Evolutionary conservation across 2,888 invertebrate species (phyloP).

Genomic region (Thumatha senex): DNA sequence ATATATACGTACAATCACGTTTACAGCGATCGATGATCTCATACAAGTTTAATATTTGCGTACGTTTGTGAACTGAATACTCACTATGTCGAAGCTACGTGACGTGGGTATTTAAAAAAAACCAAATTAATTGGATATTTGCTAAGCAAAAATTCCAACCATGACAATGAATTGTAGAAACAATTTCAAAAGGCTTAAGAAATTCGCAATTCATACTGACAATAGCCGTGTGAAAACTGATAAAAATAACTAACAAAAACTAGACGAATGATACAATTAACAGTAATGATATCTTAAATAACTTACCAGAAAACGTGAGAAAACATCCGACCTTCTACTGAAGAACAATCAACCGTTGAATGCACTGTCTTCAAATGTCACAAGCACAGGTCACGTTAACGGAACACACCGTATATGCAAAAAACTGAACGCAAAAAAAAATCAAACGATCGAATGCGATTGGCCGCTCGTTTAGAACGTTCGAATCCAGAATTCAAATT

Average conservation of each 20-base stretch:
- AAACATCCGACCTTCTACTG: slow-evolving; percentile 66
- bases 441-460: slow-evolving; percentile 73
- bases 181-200: slow-evolving; percentile 28
- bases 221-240: slow-evolving; percentile 31
- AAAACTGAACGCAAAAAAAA: slow-evolving; percentile 68
- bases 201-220: slow-evolving; percentile 24
- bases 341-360: slow-evolving; percentile 44
- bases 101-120: slow-evolving; percentile 4
- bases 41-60: slow-evolving; percentile 16
- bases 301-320: slow-evolving; percentile 68
- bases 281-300: slow-evolving; percentile 49
- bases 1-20: slow-evolving; percentile 35
- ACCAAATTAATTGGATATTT: neutral
- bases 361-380: slow-evolving; percentile 64
- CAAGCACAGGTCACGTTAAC: slow-evolving; percentile 66
- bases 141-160: slow-evolving; percentile 25
- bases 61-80: slow-evolving; percentile 16
- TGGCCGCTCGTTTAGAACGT: slow-evolving; percentile 63
- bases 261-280: slow-evolving; percentile 49
- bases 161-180: slow-evolving; percentile 39
- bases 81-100: slow-evolving; percentile 5
- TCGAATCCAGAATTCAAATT: slow-evolving; percentile 67
- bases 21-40: slow-evolving; percentile 31
- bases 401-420: slow-evolving; percentile 64
- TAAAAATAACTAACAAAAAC: slow-evolving; percentile 11